Evolutionary conservation across 2,797 vertebrate genomes (phyloP).

Genomic region (Petrocephalus schoutedeni): DNA sequence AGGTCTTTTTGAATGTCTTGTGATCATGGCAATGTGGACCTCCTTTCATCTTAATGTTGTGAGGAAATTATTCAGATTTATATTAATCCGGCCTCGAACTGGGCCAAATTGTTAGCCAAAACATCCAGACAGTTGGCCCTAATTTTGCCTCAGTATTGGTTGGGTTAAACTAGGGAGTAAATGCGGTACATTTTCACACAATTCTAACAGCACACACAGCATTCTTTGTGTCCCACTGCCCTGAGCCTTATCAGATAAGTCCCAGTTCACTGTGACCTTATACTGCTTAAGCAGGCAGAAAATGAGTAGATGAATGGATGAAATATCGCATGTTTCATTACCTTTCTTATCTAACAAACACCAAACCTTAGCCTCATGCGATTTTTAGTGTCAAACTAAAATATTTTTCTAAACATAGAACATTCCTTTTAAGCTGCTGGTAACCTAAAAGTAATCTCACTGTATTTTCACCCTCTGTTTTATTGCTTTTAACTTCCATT

Average conservation of each 20-base stretch:
- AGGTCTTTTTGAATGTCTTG: not conserved
- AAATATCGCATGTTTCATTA: not conserved
- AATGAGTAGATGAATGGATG: not conserved
- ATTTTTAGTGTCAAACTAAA: not conserved
- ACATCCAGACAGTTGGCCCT: too few species aligned
- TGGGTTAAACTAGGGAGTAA: too few species aligned
- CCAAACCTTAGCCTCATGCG: conserved; percentile 2
- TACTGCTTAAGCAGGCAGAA: not conserved
- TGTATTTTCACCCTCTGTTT: not conserved
- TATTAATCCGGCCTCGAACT: not conserved
- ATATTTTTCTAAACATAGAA: conserved; percentile 13
- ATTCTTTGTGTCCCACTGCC: not conserved
- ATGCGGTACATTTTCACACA: not conserved
- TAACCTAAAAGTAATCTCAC: not conserved
- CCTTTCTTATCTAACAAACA: not conserved
- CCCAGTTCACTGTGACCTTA: not conserved
- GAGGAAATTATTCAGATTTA: not conserved
- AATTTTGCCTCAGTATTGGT: too few species aligned
- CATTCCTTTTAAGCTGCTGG: not conserved
- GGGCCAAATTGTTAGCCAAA: too few species aligned
- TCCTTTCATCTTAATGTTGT: not conserved
- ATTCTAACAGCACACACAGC: not conserved
- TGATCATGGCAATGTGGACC: not conserved
- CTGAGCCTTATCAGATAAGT: not conserved
- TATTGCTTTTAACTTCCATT: conserved; percentile 6